Percentiles rank a stretch among this genome's conserved stretches.
Evolutionary conservation across 2,888 invertebrate species (phyloP).

Genomic region (Halocaridina rubra): DNA sequence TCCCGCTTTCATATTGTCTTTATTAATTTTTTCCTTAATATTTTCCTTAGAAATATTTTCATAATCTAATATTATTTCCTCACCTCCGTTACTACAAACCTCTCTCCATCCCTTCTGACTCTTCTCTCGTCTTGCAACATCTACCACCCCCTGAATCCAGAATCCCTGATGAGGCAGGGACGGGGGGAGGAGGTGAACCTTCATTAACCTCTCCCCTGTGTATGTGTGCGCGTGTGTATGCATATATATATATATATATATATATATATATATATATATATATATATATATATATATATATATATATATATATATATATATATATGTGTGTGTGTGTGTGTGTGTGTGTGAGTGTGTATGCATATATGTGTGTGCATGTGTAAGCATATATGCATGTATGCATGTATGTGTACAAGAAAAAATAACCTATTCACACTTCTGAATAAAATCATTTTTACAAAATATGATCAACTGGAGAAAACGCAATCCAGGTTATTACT

Average conservation of each 20-base stretch:
- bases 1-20: too few relatives aligned
- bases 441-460: background rate
- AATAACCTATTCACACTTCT: background rate
- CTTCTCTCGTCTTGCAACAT: too few relatives aligned
- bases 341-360: background rate
- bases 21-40: too few relatives aligned
- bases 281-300: background rate
- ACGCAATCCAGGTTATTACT: too few relatives aligned
- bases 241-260: background rate
- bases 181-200: too few relatives aligned
- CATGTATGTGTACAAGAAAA: background rate
- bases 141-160: too few relatives aligned
- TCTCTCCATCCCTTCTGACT: too few relatives aligned
- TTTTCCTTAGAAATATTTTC: too few relatives aligned
- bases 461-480: too few relatives aligned
- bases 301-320: background rate
- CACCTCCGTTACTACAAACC: too few relatives aligned
- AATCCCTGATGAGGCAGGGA: background rate
- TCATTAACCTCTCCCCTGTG: too few relatives aligned
- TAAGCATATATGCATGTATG: background rate
- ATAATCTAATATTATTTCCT: too few relatives aligned
- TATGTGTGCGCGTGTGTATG: background rate
- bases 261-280: background rate
- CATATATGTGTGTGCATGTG: background rate
- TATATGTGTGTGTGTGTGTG: background rate